Base-by-base conservation (phyloP, 1,140 invertebrate genomes). In the Vanessa tameamea region DNA sequence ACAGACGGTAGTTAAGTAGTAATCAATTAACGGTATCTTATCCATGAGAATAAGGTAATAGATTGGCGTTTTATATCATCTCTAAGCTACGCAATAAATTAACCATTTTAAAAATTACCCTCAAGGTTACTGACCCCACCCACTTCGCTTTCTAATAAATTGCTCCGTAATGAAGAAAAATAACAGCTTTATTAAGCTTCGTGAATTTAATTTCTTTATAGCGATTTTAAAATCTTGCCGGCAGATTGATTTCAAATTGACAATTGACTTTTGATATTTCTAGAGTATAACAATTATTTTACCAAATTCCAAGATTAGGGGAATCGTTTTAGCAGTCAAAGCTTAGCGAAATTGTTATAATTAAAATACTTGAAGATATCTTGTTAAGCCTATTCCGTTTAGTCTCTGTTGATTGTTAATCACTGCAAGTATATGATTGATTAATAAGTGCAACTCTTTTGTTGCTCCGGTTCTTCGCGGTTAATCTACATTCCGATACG, bases 161-260 rank as follows among this genome's bases (percentile, higher is more conserved):
- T 75, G 69, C 51, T 69, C 50, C 26, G 65, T 72, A 63, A 72
- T 72, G 72, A 76, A 68, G 74, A 72, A 67, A 48, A 76, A 72
- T 64, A 76, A 75, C 64, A 75, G 61, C 47, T 75, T 71, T 74
- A 75, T 70, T 75, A 75, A 75, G 69, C 68, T 50, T 23, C 57
- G 37, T 16, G 50, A 57, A 75, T 70, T 69, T 70, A 53, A 69
- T 75, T 73, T 26, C 16, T 57, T 16, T 13, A 57, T 23, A n/a
- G 57, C 61, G 53, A 31, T 31, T 74, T 74, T 48, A 69, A 74
- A 66, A 74, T 67, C 47, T 59, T 31, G 57, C 64, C 55, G 31
- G 63, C 47, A 59, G 69, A 70, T 70, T 57, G 53, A 57, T 70
- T 70, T 26, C 31, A 64, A 64, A 70, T 16, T 57, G 55, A 61